Evolutionary conservation across 2,113 vertebrate genomes (phyloP), one percentile per base, ranked within the genome.

Genomic region (Heteronetta atricapilla): DNA sequence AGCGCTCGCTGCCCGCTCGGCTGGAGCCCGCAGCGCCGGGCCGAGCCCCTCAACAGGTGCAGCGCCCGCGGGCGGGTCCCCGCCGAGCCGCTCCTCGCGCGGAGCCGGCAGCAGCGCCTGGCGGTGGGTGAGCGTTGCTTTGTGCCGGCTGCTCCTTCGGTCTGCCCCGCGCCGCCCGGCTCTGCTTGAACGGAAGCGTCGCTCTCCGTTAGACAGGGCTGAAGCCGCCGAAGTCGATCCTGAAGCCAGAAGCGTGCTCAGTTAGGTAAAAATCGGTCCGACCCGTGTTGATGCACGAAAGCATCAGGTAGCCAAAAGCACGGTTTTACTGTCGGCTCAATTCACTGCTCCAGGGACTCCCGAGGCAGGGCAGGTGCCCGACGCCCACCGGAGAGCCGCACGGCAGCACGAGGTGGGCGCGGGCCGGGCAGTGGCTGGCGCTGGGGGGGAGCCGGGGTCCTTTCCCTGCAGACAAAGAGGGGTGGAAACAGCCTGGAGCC

Each of bases 11-110:
- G 46, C 46, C 20, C 20, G 20, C 46, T 21, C 46, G 20, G 46
- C 46, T 5, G 46, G 46, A 21, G 20, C 46, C 46, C 46, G 74
- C 53, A 58, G 55, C 4, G 58, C 84, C 76, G 89, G 82, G 91
- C 93, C 81, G 1, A 25, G 70, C 68, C 58, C 87, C 55, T 91
- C 93, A 88, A 92, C 94, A 93, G 94, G 95, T 95, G 46, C 46
- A 11, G 46, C 20, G 46, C 46, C 46, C 46, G 46, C 19, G 46
- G 44, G 44, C 42, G 16, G 40, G 12, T 40, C 40, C 40, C 40
- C 40, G 40, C 40, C 40, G 40, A 40, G 36, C 36, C 36, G 36
- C 36, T 38, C 36, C 36, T 38, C 36, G 36, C 36, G 38, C 38
- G 38, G 38, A 38, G 38, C 38, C 38, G 38, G 38, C 38, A 38